These are phyloP conservation scores for Eristalis arbustorum DNA, from an alignment of 2,888 invertebrate genomes.

Conservation along the genomic window DNA sequence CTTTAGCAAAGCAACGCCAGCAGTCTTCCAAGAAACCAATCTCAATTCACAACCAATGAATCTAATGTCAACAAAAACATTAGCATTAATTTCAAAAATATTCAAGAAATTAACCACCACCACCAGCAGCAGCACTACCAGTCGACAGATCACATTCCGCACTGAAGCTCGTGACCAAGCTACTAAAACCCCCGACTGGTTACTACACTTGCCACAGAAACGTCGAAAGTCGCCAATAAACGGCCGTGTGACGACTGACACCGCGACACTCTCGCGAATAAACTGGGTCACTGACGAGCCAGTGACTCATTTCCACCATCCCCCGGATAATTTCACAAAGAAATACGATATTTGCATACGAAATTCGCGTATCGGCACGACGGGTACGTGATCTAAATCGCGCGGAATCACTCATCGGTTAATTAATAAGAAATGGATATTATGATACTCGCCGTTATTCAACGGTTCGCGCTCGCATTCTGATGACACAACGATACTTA, in stretches of 20 bases:
- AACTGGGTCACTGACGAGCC: constrained; percentile 7
- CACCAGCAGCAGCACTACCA: not conserved
- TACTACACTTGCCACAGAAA: not conserved
- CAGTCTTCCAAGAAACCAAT: not conserved
- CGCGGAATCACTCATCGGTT: not conserved
- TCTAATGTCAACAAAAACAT: not conserved
- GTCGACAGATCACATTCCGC: not conserved
- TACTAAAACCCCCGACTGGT: not conserved
- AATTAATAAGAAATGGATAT: not conserved
- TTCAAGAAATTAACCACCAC: not conserved
- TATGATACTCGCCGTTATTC: constrained; percentile 6
- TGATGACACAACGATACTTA: constrained; percentile 5
- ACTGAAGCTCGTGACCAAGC: not conserved
- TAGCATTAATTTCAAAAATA: not conserved
- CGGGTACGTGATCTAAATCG: constrained; percentile 2
- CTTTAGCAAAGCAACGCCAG: too few species aligned
- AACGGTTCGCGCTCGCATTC: not conserved
- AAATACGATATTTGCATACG: constrained; percentile 1
- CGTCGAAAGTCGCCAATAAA: not conserved
- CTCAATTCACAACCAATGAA: not conserved
- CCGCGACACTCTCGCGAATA: not conserved
- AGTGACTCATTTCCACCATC: constrained; percentile 1
- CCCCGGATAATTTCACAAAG: not conserved
- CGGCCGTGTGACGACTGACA: not conserved
- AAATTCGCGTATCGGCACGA: not conserved